Evolutionary conservation across 2,797 vertebrate genomes (phyloP).

Genomic region (Helostoma temminkii): DNA sequence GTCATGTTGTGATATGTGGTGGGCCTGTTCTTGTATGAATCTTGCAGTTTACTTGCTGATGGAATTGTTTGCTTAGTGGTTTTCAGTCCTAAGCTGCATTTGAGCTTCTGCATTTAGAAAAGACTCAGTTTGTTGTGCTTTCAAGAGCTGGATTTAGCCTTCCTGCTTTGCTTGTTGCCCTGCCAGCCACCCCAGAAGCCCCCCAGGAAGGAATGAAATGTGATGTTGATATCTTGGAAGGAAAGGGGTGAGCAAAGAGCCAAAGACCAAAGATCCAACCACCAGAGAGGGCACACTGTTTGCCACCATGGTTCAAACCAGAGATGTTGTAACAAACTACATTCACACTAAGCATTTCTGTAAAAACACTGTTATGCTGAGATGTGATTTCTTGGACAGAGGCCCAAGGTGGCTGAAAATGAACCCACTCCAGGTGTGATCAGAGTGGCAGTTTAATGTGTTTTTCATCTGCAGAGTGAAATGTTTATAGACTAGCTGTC

Average conservation of each 20-base stretch:
- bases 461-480: conserved; percentile 48
- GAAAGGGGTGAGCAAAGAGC: conserved; percentile 17
- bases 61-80: conserved; percentile 57
- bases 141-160: conserved; percentile 76
- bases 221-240: conserved; percentile 60
- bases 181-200: conserved; percentile 70
- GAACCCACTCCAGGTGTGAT: conserved; percentile 19
- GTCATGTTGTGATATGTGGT: conserved; percentile 20
- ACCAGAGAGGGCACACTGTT: conserved; percentile 24
- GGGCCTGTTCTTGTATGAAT: conserved; percentile 34
- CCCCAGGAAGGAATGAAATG: conserved; percentile 70
- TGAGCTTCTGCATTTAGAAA: conserved; percentile 70
- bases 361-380: conserved; percentile 2
- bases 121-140: conserved; percentile 77
- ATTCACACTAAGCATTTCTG: conserved; percentile 15
- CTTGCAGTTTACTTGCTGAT: conserved; percentile 56
- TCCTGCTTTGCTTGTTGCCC: conserved; percentile 79
- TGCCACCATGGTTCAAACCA: conserved; percentile 13
- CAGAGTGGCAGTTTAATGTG: conserved; percentile 49
- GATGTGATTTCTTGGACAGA: conserved; percentile 8
- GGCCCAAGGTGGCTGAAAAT: conserved; percentile 1
- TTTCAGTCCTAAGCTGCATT: conserved; percentile 48
- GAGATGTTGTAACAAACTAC: conserved; percentile 14
- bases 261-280: conserved; percentile 26
- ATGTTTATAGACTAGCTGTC: conserved; percentile 55